Conservation (phyloP, 2,797 vertebrate species). For the Glossophaga mutica region DNA sequence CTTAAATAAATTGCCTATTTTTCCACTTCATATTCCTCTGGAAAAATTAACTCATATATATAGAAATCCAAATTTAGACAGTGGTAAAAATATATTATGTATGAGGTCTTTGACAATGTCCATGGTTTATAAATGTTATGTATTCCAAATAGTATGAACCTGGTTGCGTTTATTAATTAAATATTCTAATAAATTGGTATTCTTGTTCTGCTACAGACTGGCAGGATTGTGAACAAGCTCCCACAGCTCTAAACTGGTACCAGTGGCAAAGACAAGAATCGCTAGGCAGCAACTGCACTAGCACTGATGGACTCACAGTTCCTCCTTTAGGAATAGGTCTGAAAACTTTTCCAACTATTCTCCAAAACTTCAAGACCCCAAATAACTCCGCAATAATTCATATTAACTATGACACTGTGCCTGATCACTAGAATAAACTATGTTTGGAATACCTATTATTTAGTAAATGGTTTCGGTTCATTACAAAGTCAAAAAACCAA, state of each 20-base stretch:
- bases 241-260: not conserved
- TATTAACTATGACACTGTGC: not conserved
- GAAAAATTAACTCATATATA: not conserved
- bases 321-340: not conserved
- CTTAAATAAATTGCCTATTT: not conserved
- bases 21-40: not conserved
- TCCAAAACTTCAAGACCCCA: not conserved
- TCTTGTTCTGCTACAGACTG: not conserved
- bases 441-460: not conserved
- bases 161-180: not conserved
- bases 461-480: not conserved
- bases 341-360: not conserved
- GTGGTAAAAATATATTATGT: not conserved
- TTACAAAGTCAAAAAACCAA: not conserved
- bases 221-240: not conserved
- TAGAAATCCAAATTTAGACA: slow-evolving; percentile 1
- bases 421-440: not conserved
- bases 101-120: not conserved
- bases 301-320: not conserved
- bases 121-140: not conserved
- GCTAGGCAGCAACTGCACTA: not conserved
- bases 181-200: not conserved
- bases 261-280: not conserved
- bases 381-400: slow-evolving; percentile 2
- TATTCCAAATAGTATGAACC: slow-evolving; percentile 22